Base-by-base conservation (phyloP, 2,113 vertebrate species). In the Gadus chalcogrammus region DNA sequence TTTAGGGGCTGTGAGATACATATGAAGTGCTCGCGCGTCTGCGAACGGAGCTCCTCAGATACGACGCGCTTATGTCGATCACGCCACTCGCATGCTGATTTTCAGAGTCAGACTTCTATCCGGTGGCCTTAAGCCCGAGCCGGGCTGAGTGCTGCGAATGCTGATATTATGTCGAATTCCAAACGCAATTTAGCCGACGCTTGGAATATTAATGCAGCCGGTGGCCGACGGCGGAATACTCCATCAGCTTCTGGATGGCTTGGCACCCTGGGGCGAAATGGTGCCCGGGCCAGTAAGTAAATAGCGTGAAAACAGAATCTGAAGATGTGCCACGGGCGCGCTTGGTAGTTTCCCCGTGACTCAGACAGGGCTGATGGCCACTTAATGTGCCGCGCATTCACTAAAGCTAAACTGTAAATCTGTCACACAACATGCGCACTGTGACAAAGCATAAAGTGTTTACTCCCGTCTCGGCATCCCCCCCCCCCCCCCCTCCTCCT, bases 111-210 rank as follows among this genome's bases (percentile, higher is more conserved):
- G 63, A 13, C 16, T 15, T 5, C 64, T 2, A 73, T 17, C 48
- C 7, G 61, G 11, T 42, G 48, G 20, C 2, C 13, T 64, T 24
- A 3, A 20, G 61, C 2, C 38, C 6, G 2, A 11, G 52, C 69
- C 69, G 38, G 35, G n/a, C 8, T 15, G 8, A 35, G 48, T 64
- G 17, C 16, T n/a, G 3, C 62, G 70, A 38, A 38, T 27, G 15
- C 3, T 68, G 48, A 65, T 77, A 70, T 67, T 63, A 58, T 52
- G 59, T 15, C 1, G 69, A 20, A n/a, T n/a, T 22, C 2, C 27
- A 78, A 80, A 69, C 77, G 52, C 68, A 35, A 79, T 79, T 87
- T 72, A 65, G 63, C 72, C 76, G 82, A 86, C 78, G 62, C 79
- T 85, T 76, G 83, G 79, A 80, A 78, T 79, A 78, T 78, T 77